These are phyloP conservation scores for Riparia riparia DNA, from an alignment of 2,113 vertebrate species.

Conservation along the genomic window DNA sequence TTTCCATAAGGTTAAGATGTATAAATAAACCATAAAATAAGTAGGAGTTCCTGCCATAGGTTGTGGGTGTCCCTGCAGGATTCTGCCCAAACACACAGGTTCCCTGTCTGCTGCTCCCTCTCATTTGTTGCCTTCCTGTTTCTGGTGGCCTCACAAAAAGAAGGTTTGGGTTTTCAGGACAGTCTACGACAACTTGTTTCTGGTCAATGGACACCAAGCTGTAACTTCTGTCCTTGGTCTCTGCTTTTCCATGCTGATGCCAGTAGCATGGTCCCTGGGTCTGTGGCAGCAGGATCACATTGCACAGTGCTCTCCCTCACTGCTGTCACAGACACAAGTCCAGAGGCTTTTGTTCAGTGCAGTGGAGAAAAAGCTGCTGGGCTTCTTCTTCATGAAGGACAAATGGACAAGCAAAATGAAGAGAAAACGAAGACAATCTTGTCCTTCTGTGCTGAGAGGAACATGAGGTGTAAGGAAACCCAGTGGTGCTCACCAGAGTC, in stretches of 20 bases:
- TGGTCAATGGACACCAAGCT: accelerated
- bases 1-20: background rate
- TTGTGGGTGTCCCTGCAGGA: background rate
- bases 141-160: background rate
- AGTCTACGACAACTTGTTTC: background rate
- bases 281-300: background rate
- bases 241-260: background rate
- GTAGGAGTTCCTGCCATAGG: background rate
- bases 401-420: background rate
- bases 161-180: background rate
- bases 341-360: background rate
- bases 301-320: accelerated
- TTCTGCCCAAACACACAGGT: background rate
- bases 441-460: background rate
- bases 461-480: background rate
- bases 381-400: background rate
- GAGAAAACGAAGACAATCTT: background rate
- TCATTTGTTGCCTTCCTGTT: background rate
- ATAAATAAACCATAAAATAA: background rate
- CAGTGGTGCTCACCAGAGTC: background rate
- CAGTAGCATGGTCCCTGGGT: background rate
- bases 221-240: background rate
- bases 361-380: background rate
- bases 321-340: background rate
- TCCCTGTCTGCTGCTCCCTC: background rate